These are phyloP conservation scores for Turritopsis rubra DNA, from an alignment of 30 jellyfish, hydroid and myxozoan species.

Conservation along the genomic window DNA sequence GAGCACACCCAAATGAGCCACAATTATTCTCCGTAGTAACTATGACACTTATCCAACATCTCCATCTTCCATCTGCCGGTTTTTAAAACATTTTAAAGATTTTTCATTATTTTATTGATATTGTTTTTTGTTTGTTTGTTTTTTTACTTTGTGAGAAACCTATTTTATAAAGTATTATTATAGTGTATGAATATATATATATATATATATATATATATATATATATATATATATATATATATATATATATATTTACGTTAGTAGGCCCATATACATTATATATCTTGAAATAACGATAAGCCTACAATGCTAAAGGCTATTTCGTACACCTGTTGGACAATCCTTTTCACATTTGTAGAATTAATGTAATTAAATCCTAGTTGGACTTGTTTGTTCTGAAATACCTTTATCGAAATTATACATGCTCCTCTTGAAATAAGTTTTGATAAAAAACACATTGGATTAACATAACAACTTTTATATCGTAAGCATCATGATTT, in stretches of 20 bases:
- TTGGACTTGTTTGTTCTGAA: background rate
- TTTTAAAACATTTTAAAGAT: background rate
- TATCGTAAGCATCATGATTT: too few species aligned
- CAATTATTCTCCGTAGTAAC: background rate
- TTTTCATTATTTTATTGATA: background rate
- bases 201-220: too few species aligned
- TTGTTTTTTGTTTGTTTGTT: too few species aligned
- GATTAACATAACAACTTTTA: background rate
- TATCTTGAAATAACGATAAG: background rate
- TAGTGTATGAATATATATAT: background rate
- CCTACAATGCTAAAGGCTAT: too few species aligned
- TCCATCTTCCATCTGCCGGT: background rate
- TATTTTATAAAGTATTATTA: background rate
- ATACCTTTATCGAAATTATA: background rate
- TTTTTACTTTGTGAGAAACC: background rate
- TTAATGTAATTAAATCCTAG: too few species aligned
- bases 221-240: too few species aligned
- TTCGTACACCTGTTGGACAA: background rate
- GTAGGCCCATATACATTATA: background rate
- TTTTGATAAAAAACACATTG: too few species aligned
- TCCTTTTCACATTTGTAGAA: background rate
- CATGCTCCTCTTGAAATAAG: background rate
- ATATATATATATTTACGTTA: background rate
- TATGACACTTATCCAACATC: background rate
- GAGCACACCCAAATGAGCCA: background rate